Evolutionary conservation across 2,113 vertebrate genomes (phyloP), one percentile per base, ranked within the genome.

Genomic region (Megaceryle torquata): DNA sequence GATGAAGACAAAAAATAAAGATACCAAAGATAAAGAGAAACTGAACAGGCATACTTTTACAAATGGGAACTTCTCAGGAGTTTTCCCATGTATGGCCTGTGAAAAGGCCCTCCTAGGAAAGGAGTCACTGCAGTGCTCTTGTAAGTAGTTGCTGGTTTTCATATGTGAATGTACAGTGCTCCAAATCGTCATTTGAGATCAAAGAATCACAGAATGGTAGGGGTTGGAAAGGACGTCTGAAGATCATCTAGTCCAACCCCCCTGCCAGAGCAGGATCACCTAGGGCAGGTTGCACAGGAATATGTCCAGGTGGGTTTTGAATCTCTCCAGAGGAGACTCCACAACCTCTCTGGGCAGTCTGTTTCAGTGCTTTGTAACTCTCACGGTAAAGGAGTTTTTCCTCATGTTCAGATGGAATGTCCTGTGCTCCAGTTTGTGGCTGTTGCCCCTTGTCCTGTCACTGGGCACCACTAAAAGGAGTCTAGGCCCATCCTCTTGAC

Each of bases 11-110:
- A 99, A 99, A 96, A 98, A 75, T 91, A 37, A 37, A 97, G 99
- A 99, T 83, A 95, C 95, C 77, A 99, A 99, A 96, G 98, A 98
- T 33, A 99, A 99, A 96, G 99, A 99, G 63, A 98, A 98, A 94
- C 90, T 96, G 81, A 97, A 56, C 64, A 99, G 98, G 86, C 99
- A 99, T 91, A 98, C 96, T 39, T 99, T 99, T 96, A 96, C 97
- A 65, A 95, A 97, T 3, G 99, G 98, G 29, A 97, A 98, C 7
- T 98, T 98, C 96, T 96, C 98, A 50, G 99, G 98, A 44, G 94
- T 98, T 84, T 97, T 97, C 2, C 97, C 98, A 25, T 99, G 99
- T 91, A 97, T 98, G 46, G 98, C 98, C 33, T 99, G 99, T 82
- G 98, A 99, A 88, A 99, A 99, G 84, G 97, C 98, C 0, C 98